Percentiles rank a stretch among this genome's conserved stretches.
phyloP scores from a whole-genome alignment of 2,888 invertebrate species.

The Drosophila paranaensis region DNA sequence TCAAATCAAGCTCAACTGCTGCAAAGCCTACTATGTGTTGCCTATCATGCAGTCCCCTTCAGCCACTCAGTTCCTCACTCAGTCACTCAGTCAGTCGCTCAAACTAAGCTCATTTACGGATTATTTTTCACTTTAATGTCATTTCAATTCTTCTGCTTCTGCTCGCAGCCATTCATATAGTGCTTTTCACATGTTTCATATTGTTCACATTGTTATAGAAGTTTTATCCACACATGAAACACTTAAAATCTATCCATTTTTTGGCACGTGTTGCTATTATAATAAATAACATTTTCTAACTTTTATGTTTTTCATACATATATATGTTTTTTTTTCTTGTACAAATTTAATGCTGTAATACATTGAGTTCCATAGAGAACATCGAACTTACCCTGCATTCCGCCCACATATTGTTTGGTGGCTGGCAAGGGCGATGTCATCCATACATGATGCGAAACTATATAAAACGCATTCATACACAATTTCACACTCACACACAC shows the following conservation, averaged over 20 bases:
- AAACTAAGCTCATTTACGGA: constrained; percentile 1
- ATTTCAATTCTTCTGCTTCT: not conserved
- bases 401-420: constrained; percentile 3
- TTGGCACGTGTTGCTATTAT: constrained; percentile 82
- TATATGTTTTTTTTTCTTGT: constrained; percentile 36
- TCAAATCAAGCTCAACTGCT: too few relatives aligned
- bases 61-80: not conserved
- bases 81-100: not conserved
- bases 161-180: not conserved
- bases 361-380: constrained; percentile 54
- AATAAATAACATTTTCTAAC: constrained; percentile 81
- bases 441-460: constrained; percentile 28
- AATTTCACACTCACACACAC: constrained; percentile 26
- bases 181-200: constrained; percentile 1
- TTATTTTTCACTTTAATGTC: constrained; percentile 3
- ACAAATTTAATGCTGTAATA: constrained; percentile 62
- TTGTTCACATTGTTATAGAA: constrained; percentile 7
- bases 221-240: constrained; percentile 10
- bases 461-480: constrained; percentile 17
- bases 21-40: not conserved
- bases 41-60: not conserved
- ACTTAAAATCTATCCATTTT: constrained; percentile 49
- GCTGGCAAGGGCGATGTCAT: constrained; percentile 5
- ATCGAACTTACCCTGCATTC: constrained; percentile 2
- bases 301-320: constrained; percentile 9